Conservation (phyloP, 2,888 invertebrate genomes). For the Cheilosia vulpina region DNA sequence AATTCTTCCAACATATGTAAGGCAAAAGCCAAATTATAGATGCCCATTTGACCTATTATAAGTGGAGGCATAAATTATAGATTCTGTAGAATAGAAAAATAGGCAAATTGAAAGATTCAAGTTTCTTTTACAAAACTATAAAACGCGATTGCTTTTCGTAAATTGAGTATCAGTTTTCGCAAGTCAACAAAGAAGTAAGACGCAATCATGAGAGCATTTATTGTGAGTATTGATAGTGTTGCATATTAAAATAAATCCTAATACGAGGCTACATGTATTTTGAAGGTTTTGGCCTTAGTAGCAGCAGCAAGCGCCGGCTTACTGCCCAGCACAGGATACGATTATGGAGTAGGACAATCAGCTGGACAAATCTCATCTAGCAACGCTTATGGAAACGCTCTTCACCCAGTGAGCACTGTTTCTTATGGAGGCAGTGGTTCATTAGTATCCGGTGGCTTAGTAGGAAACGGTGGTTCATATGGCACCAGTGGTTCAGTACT, state of each 20-base stretch:
- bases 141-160: slow-evolving; percentile 33
- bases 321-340: slow-evolving; percentile 10
- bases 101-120: not conserved
- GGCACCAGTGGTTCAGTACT: too few relatives aligned
- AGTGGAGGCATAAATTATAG: not conserved
- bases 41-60: not conserved
- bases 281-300: slow-evolving; percentile 23
- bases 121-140: slow-evolving; percentile 47
- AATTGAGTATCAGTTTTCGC: slow-evolving; percentile 35
- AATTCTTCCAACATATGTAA: not conserved
- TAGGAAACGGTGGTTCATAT: too few relatives aligned
- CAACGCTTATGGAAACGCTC: not conserved
- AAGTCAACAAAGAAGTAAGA: slow-evolving; percentile 51
- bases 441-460: too few relatives aligned
- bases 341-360: slow-evolving; percentile 25
- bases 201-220: slow-evolving; percentile 62
- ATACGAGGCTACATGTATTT: not conserved
- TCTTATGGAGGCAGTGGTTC: slow-evolving; percentile 3
- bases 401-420: not conserved
- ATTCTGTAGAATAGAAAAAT: not conserved
- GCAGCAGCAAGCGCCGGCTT: slow-evolving; percentile 24
- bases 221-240: slow-evolving; percentile 49
- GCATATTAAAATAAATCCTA: not conserved
- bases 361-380: not conserved
- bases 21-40: not conserved